A percentile compares a stretch with the other conserved stretches of the same genome.
Evolutionary conservation across 2,113 vertebrate species (phyloP).

Genomic region (Sialia sialis): DNA sequence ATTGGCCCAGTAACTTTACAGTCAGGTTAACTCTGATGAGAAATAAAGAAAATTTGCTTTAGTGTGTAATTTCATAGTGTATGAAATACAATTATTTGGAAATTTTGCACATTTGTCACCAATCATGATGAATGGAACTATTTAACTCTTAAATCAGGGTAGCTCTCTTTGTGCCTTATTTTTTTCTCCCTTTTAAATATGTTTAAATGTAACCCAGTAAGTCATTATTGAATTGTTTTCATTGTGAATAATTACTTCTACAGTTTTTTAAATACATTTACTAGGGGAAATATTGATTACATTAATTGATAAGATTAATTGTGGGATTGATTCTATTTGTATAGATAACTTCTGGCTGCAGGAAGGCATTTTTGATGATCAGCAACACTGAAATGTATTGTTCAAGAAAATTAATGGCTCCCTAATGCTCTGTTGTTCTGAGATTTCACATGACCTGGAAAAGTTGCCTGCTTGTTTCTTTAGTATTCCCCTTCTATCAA

Average conservation of each 20-base stretch:
- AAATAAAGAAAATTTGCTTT: not conserved
- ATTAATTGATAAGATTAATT: not conserved
- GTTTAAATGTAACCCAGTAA: not conserved
- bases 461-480: not conserved
- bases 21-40: not conserved
- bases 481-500: not conserved
- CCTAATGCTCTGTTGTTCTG: not conserved
- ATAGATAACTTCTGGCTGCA: not conserved
- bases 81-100: not conserved
- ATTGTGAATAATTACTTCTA: not conserved
- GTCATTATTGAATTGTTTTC: not conserved
- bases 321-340: not conserved
- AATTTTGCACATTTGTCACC: not conserved
- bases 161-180: not conserved
- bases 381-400: not conserved
- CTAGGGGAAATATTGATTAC: not conserved
- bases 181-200: not conserved
- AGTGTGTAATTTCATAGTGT: not conserved
- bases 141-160: not conserved
- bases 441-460: not conserved
- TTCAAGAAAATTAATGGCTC: not conserved
- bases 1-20: not conserved
- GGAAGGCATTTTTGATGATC: not conserved
- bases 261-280: rapidly evolving
- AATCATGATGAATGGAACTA: not conserved